These are phyloP conservation scores for Fabriciana adippe DNA, from an alignment of 2,888 invertebrate species.

Conservation along the genomic window DNA sequence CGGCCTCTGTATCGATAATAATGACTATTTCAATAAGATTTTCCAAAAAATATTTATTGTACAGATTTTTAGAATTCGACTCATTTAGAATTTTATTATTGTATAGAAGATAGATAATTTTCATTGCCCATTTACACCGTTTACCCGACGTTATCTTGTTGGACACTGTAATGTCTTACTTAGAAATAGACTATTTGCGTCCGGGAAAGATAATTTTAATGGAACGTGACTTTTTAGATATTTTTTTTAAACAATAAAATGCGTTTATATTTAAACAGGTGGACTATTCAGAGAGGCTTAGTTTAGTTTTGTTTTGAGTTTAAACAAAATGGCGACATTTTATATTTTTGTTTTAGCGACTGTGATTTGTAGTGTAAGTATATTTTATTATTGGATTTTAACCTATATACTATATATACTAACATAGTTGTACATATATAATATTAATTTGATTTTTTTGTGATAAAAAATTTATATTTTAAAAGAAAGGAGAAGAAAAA, in stretches of 20 bases:
- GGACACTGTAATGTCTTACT: conserved; percentile 30
- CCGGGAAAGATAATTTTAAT: conserved; percentile 47
- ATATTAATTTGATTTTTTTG: no score
- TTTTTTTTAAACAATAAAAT: conserved; percentile 39
- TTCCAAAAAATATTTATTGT: no score
- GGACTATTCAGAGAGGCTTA: conserved; percentile 19
- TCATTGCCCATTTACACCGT: conserved; percentile 15
- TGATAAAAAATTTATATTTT: no score
- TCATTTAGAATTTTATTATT: no score
- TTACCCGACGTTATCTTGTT: conserved; percentile 30
- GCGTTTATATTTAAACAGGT: conserved; percentile 42
- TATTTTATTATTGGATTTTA: conserved; percentile 17
- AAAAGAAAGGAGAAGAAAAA: not conserved
- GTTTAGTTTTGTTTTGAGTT: conserved; percentile 20
- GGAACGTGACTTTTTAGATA: conserved; percentile 56
- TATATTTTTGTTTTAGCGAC: conserved; percentile 24
- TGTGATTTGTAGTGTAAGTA: conserved; percentile 31
- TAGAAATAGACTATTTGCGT: conserved; percentile 39
- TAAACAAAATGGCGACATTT: conserved; percentile 27
- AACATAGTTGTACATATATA: no score
- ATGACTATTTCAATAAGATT: no score
- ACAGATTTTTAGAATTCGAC: no score
- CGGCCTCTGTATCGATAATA: no score
- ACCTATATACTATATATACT: not conserved
- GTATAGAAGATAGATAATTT: conserved; percentile 12